Evolutionary conservation across 2,888 invertebrate genomes (phyloP).

Genomic region (Ctena decussata): DNA sequence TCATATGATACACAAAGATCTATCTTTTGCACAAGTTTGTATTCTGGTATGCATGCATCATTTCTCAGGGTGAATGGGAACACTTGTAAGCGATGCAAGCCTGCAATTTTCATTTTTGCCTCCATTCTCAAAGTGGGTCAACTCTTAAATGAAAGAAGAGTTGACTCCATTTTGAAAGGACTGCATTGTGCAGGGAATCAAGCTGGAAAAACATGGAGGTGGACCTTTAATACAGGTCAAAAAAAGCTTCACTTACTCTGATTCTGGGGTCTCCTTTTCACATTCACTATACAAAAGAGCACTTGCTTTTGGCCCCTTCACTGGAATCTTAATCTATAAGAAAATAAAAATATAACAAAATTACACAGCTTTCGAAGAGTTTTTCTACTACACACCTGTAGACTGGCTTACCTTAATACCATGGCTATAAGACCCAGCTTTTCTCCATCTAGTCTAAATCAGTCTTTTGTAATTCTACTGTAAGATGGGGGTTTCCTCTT

Average conservation of each 20-base stretch:
- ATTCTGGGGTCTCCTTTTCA: not conserved
- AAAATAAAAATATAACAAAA: not conserved
- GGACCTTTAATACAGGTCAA: not conserved
- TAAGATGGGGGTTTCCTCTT: not conserved
- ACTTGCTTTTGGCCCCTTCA: not conserved
- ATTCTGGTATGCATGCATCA: not conserved
- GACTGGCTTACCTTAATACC: not conserved
- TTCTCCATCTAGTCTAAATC: no score
- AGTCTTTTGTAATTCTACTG: not conserved
- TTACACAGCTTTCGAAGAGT: not conserved
- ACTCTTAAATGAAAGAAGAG: no score
- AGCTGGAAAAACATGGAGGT: not conserved
- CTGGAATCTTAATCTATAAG: slow-evolving; percentile 5
- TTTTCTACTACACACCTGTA: not conserved
- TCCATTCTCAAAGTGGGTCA: not conserved
- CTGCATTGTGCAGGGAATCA: no score
- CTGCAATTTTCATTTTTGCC: not conserved
- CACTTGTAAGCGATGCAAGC: not conserved
- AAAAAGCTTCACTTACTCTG: not conserved
- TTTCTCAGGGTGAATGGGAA: not conserved
- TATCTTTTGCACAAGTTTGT: no score
- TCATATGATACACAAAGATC: no score
- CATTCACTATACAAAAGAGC: not conserved
- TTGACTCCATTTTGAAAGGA: no score
- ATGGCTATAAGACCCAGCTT: no score